Conservation (phyloP, 2,113 vertebrate species). For the Hippocampus mohnikei region DNA sequence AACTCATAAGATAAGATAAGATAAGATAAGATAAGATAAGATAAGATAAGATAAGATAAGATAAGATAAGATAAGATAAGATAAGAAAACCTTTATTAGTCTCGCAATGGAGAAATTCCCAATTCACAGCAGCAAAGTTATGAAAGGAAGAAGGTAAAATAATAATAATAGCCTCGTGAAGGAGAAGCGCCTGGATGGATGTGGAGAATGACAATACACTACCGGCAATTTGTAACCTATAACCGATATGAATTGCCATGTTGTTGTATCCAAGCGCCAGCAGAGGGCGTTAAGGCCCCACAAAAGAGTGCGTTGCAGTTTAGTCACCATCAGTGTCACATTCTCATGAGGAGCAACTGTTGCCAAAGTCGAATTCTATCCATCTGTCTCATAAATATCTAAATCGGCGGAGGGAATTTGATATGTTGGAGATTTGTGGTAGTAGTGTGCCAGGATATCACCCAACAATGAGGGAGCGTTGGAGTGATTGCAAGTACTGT, state of each 20-base stretch:
- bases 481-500: slow-evolving; percentile 33
- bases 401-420: slow-evolving; percentile 64
- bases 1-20: too few species aligned
- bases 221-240: neutral
- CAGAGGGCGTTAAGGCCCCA: slow-evolving; percentile 46
- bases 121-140: too few species aligned
- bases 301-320: neutral
- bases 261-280: slow-evolving; percentile 13
- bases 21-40: too few species aligned
- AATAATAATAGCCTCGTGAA: too few species aligned
- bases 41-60: too few species aligned
- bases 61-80: too few species aligned
- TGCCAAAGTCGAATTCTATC: slow-evolving; percentile 65
- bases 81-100: too few species aligned
- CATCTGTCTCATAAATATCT: slow-evolving; percentile 73
- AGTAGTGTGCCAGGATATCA: slow-evolving; percentile 55
- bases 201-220: too few species aligned
- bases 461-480: slow-evolving; percentile 38
- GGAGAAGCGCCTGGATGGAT: too few species aligned
- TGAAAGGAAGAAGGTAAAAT: too few species aligned
- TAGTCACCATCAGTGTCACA: slow-evolving; percentile 13
- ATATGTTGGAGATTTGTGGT: slow-evolving; percentile 55
- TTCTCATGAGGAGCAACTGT: slow-evolving; percentile 41
- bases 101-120: too few species aligned
- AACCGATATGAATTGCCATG: neutral